These are phyloP conservation scores for Hippopotamyrus pictus DNA, from an alignment of 2,797 vertebrate genomes.

Conservation along the genomic window DNA sequence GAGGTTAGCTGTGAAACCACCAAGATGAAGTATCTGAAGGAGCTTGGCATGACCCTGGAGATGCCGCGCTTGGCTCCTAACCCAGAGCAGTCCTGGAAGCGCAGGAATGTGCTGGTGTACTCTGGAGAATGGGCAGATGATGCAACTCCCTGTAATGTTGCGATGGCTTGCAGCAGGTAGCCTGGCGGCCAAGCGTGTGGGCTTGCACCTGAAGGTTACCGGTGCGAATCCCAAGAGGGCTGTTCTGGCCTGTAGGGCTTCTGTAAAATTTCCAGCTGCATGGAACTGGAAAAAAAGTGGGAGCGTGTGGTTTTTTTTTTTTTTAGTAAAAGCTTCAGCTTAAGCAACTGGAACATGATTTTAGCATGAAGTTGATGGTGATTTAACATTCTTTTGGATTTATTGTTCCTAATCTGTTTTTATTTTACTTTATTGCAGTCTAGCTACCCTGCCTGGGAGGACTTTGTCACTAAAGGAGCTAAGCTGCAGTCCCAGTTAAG, in stretches of 20 bases:
- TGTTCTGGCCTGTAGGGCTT: background rate
- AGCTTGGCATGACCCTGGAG: background rate
- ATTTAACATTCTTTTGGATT: background rate
- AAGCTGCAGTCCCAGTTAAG: constrained; percentile 75
- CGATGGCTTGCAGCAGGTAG: background rate
- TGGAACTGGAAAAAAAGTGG: background rate
- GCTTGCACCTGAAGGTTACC: background rate
- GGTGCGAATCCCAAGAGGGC: background rate
- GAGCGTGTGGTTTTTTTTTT: background rate
- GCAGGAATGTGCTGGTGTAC: background rate
- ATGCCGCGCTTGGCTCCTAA: background rate
- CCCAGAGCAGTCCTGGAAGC: background rate
- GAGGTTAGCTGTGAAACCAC: background rate
- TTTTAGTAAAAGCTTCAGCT: background rate
- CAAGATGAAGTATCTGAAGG: background rate
- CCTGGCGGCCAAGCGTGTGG: too few relatives aligned
- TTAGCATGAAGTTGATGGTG: background rate
- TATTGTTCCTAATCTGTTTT: background rate
- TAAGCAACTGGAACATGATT: background rate
- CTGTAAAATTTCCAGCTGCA: background rate
- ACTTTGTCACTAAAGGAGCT: constrained; percentile 72
- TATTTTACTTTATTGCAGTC: constrained; percentile 53
- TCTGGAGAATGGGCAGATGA: background rate
- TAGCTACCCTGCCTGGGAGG: constrained; percentile 77
- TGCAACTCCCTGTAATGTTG: background rate